Conservation (phyloP, 1,140 invertebrate species). For the Saxidomus purpurata region DNA sequence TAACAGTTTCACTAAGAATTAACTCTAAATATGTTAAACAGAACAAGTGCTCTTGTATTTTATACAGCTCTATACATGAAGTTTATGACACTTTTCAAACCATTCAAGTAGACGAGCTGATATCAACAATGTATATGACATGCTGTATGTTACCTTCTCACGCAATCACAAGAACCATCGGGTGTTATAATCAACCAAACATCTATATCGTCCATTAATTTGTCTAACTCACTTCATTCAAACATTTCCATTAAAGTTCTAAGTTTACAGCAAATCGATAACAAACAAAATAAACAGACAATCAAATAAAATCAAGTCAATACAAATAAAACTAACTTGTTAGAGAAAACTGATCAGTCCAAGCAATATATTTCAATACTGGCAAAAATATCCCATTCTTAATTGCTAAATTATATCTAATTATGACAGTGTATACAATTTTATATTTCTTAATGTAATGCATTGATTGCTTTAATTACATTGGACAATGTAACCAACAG, state of each 20-base stretch:
- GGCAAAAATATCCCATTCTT: slow-evolving; percentile 2
- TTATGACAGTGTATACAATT: neutral
- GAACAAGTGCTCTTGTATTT: neutral
- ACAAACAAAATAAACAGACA: slow-evolving; percentile 49
- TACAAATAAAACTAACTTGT: slow-evolving; percentile 1
- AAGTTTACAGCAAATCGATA: slow-evolving; percentile 50
- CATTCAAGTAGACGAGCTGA: slow-evolving; percentile 14
- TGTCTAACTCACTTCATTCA: slow-evolving; percentile 3
- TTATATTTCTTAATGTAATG: neutral
- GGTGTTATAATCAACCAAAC: slow-evolving; percentile 32
- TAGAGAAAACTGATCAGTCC: neutral
- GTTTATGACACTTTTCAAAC: slow-evolving; percentile 61
- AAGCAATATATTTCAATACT: neutral
- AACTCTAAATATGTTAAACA: neutral
- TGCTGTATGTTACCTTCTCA: slow-evolving; percentile 1
- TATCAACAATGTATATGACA: slow-evolving; percentile 56
- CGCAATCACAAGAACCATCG: neutral
- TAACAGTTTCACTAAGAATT: neutral
- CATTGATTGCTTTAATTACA: neutral
- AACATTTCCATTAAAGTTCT: slow-evolving; percentile 52
- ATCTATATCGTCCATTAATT: neutral
- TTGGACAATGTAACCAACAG: too few relatives aligned
- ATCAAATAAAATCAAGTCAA: slow-evolving; percentile 35
- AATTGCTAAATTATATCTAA: slow-evolving; percentile 11
- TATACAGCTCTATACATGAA: neutral